phyloP scores from a whole-genome alignment of 2,888 invertebrate genomes.

The Chaetoderma sp. region DNA sequence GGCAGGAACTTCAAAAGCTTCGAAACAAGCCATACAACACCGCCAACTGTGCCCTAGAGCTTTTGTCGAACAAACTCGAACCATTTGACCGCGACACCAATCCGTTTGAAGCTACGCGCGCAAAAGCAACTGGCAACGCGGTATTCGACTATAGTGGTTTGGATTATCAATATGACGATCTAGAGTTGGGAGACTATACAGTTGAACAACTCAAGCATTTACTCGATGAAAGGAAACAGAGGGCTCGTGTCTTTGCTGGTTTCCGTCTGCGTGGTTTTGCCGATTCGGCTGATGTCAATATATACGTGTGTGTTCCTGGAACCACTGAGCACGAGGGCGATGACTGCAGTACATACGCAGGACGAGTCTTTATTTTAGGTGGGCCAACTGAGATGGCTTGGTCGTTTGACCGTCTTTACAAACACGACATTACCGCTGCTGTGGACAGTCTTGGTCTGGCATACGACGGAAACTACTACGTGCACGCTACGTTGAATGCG shows the following conservation, averaged over 20 bases:
- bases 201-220: constrained; percentile 19
- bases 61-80: constrained; percentile 13
- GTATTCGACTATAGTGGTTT: constrained; percentile 12
- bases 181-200: constrained; percentile 29
- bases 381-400: constrained; percentile 38
- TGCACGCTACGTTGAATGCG: constrained; percentile 24
- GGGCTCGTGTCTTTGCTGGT: constrained; percentile 26
- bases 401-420: constrained; percentile 33
- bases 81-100: constrained; percentile 20
- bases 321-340: constrained; percentile 8
- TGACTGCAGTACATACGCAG: constrained; percentile 24
- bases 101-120: constrained; percentile 8
- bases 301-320: constrained; percentile 21
- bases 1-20: constrained; percentile 33
- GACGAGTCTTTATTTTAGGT: constrained; percentile 41
- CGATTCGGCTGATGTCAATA: constrained; percentile 31
- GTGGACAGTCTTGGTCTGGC: constrained; percentile 12
- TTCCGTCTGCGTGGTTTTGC: constrained; percentile 35
- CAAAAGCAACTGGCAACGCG: constrained; percentile 3
- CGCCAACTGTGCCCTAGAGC: constrained; percentile 20
- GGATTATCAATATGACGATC: constrained; percentile 30
- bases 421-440: constrained; percentile 32
- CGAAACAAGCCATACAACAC: constrained; percentile 14
- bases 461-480: constrained; percentile 25
- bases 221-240: constrained; percentile 21